Evolutionary conservation across 1,140 invertebrate species (phyloP), one percentile per base, ranked within the genome.

Genomic region (Chlorops oryzae): DNA sequence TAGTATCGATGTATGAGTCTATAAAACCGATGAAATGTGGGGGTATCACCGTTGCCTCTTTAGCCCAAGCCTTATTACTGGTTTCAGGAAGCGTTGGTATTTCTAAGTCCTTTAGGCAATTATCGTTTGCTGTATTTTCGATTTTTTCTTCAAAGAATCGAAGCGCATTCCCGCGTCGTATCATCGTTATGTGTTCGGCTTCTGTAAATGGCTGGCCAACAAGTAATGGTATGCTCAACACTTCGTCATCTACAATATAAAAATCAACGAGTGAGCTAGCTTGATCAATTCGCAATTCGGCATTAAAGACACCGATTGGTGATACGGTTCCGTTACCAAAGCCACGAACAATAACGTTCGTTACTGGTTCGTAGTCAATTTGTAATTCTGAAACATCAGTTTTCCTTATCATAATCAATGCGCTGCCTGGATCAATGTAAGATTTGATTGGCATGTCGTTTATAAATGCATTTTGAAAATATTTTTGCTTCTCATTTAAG

Each of bases 181-280:
- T 22, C 17, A 41, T 41, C 13, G 40, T 42, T 12, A 42, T 42
- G 40, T 42, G 23, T 42, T 42, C 40, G 9, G 22, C 25, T 42
- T 42, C 40, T 22, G 40, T 42, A 24, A 42, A 42, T 3, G 40
- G 40, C n/a, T 42, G 22, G 22, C 40, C 40, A 20, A 42, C 23
- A 15, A 42, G 15, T 23, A 42, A 15, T 23, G 40, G 40, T 23
- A 42, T 42, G 15, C 25, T 22, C 22, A 42, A 15, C 15, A 21
- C 20, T 42, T 42, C 40, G 15, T 42, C 22, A 23, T 22, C 5
- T 10, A 42, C 40, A 5, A 42, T 23, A 42, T 21, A 25, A 20
- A 42, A 15, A 13, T 42, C 23, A 21, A 42, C 40, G 10, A 23
- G n/a, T 20, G 40, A 20, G 1, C 3, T 15, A 12, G 40, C 40